A percentile compares a stretch with the other conserved stretches of the same genome.
These are phyloP conservation scores for Caenorhabditis sp. DNA, from an alignment of 2,888 invertebrate genomes.

Conservation along the genomic window DNA sequence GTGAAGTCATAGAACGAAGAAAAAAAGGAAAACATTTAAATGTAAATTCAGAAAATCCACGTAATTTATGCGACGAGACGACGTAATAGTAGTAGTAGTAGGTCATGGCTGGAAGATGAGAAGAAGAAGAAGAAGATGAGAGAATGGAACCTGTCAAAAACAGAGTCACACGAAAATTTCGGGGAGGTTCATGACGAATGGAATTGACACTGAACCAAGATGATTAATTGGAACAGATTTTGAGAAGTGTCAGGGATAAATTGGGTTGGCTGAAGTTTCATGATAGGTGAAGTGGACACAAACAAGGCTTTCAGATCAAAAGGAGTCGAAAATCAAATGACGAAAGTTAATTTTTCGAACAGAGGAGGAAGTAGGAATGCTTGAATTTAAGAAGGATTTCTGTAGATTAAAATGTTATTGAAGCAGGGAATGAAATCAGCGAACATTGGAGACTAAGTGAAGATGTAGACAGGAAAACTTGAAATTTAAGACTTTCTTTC, in stretches of 20 bases:
- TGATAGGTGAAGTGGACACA: background rate
- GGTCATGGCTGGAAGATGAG: background rate
- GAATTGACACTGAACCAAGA: slow-evolving; percentile 23
- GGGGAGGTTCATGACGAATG: slow-evolving; percentile 8
- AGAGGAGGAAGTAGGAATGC: background rate
- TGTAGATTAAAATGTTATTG: background rate
- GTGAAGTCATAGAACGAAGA: slow-evolving; percentile 13
- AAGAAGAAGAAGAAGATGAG: background rate
- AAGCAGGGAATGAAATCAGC: background rate
- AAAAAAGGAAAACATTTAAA: slow-evolving; percentile 16
- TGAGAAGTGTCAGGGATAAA: background rate
- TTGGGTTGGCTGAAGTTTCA: background rate
- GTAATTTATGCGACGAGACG: slow-evolving; percentile 30
- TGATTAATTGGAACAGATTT: slow-evolving; percentile 23
- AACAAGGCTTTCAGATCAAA: background rate
- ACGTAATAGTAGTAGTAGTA: slow-evolving; percentile 37
- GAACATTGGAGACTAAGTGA: background rate
- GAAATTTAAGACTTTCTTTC: background rate
- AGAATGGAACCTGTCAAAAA: background rate
- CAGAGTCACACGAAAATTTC: slow-evolving; percentile 27
- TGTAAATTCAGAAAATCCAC: slow-evolving; percentile 22
- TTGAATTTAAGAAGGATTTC: too few relatives aligned
- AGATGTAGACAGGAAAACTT: background rate
- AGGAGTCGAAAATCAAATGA: background rate
- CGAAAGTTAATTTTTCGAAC: background rate